Evolutionary conservation across 2,797 vertebrate genomes (phyloP), one percentile per base, ranked within the genome.

Genomic region (Callimico goeldii): DNA sequence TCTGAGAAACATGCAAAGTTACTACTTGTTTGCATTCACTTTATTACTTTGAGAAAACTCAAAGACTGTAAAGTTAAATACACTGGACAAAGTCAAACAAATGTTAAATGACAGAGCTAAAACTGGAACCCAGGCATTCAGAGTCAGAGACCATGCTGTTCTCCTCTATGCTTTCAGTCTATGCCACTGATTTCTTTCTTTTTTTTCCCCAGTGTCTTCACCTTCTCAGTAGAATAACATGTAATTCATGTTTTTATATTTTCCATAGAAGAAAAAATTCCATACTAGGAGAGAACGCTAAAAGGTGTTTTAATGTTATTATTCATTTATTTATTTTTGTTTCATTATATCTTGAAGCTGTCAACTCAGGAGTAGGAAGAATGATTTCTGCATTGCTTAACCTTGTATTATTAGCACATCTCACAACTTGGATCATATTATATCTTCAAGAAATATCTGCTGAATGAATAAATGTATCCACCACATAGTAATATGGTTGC

Each of bases 71-170:
- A n/a, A 75, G 24, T 41, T 79, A 85, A 90, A 61, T 85, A 87
- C 7, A 3, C 19, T 61, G 20, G 11, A 10, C 33, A 50, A 77
- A 12, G 36, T 41, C 26, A 85, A 89, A 39, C 4, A 67, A 41
- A 52, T 14, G 36, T 5, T 76, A 73, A 39, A 72, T 11, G 15
- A 50, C 39, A 57, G 61, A 87, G 22, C 2, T 61, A 93, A 89
- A 84, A 58, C 0, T 2, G 0, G 5, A 30, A 36, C 7, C 28
- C 14, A 75, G 9, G 14, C 12, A 15, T 3, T 73, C 55, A 91
- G 2, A 22, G 41, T 61, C 6, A 84, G 12, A 8, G 22, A 48
- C 2, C 15, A 55, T 14, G 5, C 0, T 33, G 0, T 17, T 10
- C 43, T 22, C 5, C 22, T 48, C 48, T n/a, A 0, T 22, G 9